Percentiles rank a stretch among this genome's conserved stretches.
Conservation (phyloP, 2,113 vertebrate species). For the Sturnus vulgaris region DNA sequence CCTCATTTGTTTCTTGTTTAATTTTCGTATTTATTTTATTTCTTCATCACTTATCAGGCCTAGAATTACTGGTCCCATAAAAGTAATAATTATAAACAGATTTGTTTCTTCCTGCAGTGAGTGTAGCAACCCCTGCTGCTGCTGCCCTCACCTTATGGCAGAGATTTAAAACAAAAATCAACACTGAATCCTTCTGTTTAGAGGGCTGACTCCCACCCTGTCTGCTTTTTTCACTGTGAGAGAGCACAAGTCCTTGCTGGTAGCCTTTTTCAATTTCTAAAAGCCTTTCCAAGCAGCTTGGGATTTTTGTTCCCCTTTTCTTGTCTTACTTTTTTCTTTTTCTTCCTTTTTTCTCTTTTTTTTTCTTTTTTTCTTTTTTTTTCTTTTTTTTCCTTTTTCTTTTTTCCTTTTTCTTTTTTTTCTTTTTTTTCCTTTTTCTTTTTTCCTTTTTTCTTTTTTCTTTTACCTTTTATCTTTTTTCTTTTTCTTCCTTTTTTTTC, state of each 20-base stretch:
- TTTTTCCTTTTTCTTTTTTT: rapidly evolving
- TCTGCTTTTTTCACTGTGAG: not conserved
- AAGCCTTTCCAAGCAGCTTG: not conserved
- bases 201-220: not conserved
- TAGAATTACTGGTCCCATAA: not conserved
- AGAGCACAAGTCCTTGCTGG: not conserved
- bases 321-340: too few relatives aligned
- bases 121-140: not conserved
- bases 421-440: rapidly evolving
- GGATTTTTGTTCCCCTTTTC: too few relatives aligned
- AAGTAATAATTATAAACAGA: constrained; percentile 2
- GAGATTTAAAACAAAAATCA: not conserved
- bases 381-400: rapidly evolving
- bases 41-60: not conserved
- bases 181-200: not conserved
- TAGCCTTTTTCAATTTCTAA: not conserved
- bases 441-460: too few relatives aligned
- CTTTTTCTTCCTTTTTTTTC: too few relatives aligned
- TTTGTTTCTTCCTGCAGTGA: not conserved
- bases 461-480: too few relatives aligned
- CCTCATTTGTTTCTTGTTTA: not conserved
- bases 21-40: not conserved
- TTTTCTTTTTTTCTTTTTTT: too few relatives aligned
- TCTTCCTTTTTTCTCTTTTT: rapidly evolving
- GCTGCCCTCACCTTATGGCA: not conserved